phyloP scores from a whole-genome alignment of 2,797 vertebrate species.

The Trematomus bernacchii region DNA sequence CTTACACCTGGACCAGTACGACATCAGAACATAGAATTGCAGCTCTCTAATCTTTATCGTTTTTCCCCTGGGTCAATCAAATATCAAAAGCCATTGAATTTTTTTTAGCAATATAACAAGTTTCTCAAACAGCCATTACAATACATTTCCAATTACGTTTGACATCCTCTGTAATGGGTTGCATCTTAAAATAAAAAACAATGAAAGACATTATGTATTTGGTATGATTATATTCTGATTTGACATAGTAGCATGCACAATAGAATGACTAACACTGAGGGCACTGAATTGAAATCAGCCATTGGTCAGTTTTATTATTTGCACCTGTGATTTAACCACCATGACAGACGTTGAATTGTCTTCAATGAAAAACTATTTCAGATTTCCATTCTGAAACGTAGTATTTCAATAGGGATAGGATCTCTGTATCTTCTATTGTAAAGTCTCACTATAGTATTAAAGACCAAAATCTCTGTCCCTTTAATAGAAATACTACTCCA shows the following conservation, averaged over 20 bases:
- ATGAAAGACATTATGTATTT: neutral
- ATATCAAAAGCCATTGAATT: neutral
- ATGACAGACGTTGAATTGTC: neutral
- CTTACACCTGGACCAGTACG: neutral
- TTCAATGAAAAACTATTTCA: neutral
- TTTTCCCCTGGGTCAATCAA: neutral
- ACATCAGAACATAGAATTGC: neutral
- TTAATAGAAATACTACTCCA: slow-evolving; percentile 76
- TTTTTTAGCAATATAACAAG: too few species aligned
- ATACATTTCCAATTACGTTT: neutral
- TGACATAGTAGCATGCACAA: neutral
- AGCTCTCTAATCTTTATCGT: neutral
- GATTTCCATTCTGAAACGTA: neutral
- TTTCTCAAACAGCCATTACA: too few species aligned
- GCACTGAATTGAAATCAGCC: neutral
- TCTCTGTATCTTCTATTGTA: neutral
- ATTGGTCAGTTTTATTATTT: neutral
- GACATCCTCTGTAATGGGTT: neutral
- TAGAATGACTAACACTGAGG: neutral
- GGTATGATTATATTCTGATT: neutral
- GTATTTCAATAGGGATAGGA: neutral
- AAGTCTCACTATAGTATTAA: neutral
- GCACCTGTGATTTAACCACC: neutral
- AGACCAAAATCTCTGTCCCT: slow-evolving; percentile 63
- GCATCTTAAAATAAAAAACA: neutral